phyloP scores from a whole-genome alignment of 2,113 vertebrate species.

The Corynorhinus townsendii region DNA sequence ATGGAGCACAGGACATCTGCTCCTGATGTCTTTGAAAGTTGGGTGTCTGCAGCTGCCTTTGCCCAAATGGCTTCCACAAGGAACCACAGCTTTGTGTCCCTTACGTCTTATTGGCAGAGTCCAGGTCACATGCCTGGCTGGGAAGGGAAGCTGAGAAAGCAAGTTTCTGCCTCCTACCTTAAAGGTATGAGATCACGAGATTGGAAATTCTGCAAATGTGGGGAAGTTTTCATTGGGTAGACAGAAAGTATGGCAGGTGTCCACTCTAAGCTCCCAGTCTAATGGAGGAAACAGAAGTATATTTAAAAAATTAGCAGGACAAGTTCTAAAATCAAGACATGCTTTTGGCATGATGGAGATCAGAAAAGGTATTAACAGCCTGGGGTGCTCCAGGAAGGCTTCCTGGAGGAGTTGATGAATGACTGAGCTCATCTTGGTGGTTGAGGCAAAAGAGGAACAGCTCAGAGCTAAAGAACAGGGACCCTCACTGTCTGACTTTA shows the following conservation, averaged over 20 bases:
- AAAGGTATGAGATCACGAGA: neutral
- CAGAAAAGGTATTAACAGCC: neutral
- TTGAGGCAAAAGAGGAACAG: neutral
- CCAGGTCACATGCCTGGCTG: neutral
- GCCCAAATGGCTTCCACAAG: neutral
- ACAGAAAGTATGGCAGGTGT: neutral
- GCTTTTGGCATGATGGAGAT: neutral
- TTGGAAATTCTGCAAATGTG: neutral
- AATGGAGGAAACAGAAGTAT: neutral
- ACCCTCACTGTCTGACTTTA: neutral
- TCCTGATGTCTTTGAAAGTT: neutral
- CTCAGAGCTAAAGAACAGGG: neutral
- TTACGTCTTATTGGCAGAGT: neutral
- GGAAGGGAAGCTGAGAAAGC: neutral
- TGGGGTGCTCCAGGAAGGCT: neutral
- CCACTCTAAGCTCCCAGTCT: neutral
- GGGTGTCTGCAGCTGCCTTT: neutral
- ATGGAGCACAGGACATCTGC: neutral
- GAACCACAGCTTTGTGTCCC: neutral
- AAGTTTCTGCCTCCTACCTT: neutral
- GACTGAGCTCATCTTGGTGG: neutral
- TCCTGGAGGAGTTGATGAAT: neutral
- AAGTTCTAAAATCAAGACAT: neutral
- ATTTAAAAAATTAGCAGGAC: neutral
- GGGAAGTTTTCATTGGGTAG: neutral